Conservation (phyloP, 2,888 invertebrate genomes). For the Tetropium fuscum region DNA sequence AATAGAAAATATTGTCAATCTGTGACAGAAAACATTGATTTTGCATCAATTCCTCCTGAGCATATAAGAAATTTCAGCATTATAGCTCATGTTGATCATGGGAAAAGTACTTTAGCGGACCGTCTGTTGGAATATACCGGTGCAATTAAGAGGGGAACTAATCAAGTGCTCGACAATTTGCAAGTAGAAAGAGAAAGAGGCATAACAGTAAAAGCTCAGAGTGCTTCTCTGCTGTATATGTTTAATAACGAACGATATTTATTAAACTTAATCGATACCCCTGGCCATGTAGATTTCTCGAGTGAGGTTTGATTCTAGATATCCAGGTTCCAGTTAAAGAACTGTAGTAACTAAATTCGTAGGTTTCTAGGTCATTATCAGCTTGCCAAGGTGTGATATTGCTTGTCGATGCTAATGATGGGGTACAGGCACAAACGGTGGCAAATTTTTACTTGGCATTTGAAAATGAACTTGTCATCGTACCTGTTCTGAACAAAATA, state of each 20-base stretch:
- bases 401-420: slow-evolving; percentile 96
- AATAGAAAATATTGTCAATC: slow-evolving; percentile 3
- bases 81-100: slow-evolving; percentile 99
- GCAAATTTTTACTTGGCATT: slow-evolving; percentile 96
- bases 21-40: slow-evolving; percentile 34
- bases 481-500: slow-evolving; percentile 97
- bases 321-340: slow-evolving; percentile 5
- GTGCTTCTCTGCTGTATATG: slow-evolving; percentile 86
- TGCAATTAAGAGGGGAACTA: slow-evolving; percentile 75
- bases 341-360: slow-evolving; percentile 23
- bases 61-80: slow-evolving; percentile 94
- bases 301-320: slow-evolving; percentile 84
- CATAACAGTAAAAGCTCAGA: slow-evolving; percentile 98
- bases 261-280: slow-evolving; percentile 96
- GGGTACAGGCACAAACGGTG: slow-evolving; percentile 97
- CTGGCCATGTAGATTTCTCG: slow-evolving; percentile 98
- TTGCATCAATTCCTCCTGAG: slow-evolving; percentile 64
- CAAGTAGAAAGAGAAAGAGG: slow-evolving; percentile 96
- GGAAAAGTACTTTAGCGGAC: slow-evolving; percentile 97
- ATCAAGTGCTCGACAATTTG: slow-evolving; percentile 82
- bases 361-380: slow-evolving; percentile 87
- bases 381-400: slow-evolving; percentile 96
- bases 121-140: slow-evolving; percentile 94
- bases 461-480: slow-evolving; percentile 81
- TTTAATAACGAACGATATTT: slow-evolving; percentile 80